Base-by-base conservation (phyloP, 2,113 vertebrate genomes). In the Propithecus coquereli region DNA sequence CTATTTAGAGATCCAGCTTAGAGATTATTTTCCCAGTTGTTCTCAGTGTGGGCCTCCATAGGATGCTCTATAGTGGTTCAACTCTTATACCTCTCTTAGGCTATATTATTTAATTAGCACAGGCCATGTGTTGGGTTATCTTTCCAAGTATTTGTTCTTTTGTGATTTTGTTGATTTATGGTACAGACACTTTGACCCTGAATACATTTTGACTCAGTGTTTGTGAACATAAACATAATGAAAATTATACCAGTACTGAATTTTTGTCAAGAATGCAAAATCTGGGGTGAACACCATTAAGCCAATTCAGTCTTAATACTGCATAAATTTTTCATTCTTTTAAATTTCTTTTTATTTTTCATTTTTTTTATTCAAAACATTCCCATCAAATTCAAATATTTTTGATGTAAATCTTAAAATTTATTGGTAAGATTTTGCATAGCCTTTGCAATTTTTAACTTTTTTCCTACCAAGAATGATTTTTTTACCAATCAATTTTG, bases 311-410 rank as follows among this genome's bases (percentile, higher is more conserved):
- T 96, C 10, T 89, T 97, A 65, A 74, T 94, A 45, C 1, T 17
- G 23, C 61, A 47, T 73, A 45, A n/a, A 27, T 80, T 77, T 83
- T 80, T 71, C 40, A 37, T 5, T 65, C 18, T 89, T 95, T 91
- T 90, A 13, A n/a, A 4, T 2, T 91, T 85, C 65, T 90, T 14
- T 74, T 73, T 73, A 13, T n/a, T n/a, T n/a, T n/a, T n/a, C n/a
- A n/a, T n/a, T n/a, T n/a, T 81, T 88, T 91, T 85, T 83, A 81
- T 45, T 70, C 11, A 96, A 73, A 92, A 94, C 37, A 94, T 63
- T 92, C 14, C n/a, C 17, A 50, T 50, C 14, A 94, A 81, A 86
- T 74, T 63, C 23, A 70, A 7, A 70, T 70, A 3, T 63, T 85
- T 65, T 83, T 83, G 6, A 87, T 73, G 37, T 54, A 77, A 40